Evolutionary conservation across 2,888 invertebrate species (phyloP).

Genomic region (Leucophenga montana): DNA sequence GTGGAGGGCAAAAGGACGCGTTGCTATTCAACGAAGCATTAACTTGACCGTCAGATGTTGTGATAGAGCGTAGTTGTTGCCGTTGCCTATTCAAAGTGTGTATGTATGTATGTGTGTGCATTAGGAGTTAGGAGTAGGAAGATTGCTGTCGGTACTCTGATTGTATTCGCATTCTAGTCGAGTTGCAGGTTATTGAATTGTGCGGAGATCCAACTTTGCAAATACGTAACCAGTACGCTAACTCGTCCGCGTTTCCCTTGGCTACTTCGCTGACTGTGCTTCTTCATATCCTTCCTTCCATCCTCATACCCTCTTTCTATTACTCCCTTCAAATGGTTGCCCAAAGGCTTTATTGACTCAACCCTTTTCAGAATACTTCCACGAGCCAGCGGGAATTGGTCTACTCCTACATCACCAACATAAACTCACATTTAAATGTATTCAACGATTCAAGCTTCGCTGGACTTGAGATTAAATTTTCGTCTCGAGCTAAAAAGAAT

Average conservation of each 20-base stretch:
- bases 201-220: constrained; percentile 17
- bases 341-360: background rate
- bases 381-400: background rate
- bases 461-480: constrained; percentile 48
- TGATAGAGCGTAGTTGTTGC: constrained; percentile 41
- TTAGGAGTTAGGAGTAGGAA: constrained; percentile 18
- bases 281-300: background rate
- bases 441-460: constrained; percentile 38
- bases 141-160: constrained; percentile 19
- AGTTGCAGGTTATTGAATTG: constrained; percentile 21
- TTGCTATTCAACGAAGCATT: constrained; percentile 57
- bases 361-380: constrained; percentile 2
- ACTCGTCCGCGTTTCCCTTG: constrained; percentile 18
- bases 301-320: background rate
- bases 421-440: constrained; percentile 17
- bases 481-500: constrained; percentile 25
- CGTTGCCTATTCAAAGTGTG: constrained; percentile 21
- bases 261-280: background rate
- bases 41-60: constrained; percentile 56
- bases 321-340: background rate
- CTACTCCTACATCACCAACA: background rate
- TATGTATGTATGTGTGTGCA: constrained; percentile 5
- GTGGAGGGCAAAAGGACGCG: constrained; percentile 28
- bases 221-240: constrained; percentile 19
- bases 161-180: constrained; percentile 33